These are phyloP conservation scores for Penaeus vannamei DNA, from an alignment of 1,140 invertebrate species.

Conservation along the genomic window DNA sequence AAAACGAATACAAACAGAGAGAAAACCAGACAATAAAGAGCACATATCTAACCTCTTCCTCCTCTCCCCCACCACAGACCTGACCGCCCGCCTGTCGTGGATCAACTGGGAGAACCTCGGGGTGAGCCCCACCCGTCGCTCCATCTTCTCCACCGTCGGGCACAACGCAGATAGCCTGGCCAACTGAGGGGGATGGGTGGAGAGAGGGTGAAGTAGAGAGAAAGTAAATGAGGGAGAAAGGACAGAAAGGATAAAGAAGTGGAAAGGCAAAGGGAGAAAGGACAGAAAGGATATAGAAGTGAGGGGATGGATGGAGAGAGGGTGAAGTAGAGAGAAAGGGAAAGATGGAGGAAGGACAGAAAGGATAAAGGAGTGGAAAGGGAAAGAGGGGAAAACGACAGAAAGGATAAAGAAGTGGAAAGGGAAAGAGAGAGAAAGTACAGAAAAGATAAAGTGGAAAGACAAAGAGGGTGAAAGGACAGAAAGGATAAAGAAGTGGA, in stretches of 20 bases:
- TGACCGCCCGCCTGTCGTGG: slow-evolving; percentile 97
- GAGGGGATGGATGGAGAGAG: too few relatives aligned
- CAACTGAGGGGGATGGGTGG: slow-evolving; percentile 7
- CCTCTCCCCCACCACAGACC: slow-evolving; percentile 79
- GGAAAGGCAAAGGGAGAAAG: neutral
- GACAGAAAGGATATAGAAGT: neutral
- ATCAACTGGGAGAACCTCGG: slow-evolving; percentile 99
- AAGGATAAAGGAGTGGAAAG: too few relatives aligned
- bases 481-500: too few relatives aligned
- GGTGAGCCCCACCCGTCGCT: slow-evolving; percentile 88
- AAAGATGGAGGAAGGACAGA: too few relatives aligned
- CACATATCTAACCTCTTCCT: slow-evolving; percentile 61
- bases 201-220: slow-evolving; percentile 45
- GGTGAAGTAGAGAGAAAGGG: too few relatives aligned
- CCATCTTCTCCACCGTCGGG: slow-evolving; percentile 84
- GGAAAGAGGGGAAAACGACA: too few relatives aligned
- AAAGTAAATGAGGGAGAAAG: neutral
- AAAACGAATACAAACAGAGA: too few relatives aligned
- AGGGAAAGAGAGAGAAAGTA: too few relatives aligned
- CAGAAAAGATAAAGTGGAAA: too few relatives aligned
- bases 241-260: neutral
- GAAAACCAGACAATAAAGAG: too few relatives aligned
- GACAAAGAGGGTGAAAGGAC: too few relatives aligned
- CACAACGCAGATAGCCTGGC: slow-evolving; percentile 76
- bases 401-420: too few relatives aligned